Percentiles rank a stretch among this genome's conserved stretches.
Conservation (phyloP, 2,888 invertebrate species). For the Pristionchus japonicus region DNA sequence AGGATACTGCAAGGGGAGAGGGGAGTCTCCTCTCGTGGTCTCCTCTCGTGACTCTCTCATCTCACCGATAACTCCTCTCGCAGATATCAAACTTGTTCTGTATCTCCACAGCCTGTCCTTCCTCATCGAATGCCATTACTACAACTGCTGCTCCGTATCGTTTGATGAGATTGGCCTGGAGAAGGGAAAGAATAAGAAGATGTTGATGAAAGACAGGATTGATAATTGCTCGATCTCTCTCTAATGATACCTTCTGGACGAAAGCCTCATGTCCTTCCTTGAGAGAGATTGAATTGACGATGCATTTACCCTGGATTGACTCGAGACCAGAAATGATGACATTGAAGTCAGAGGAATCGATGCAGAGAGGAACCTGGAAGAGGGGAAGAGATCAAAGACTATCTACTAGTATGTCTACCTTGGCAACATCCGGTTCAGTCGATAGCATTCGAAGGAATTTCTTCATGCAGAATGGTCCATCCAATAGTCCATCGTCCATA, state of each 20-base stretch:
- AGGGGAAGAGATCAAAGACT: neutral
- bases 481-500: slow-evolving; percentile 80
- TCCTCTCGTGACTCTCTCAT: neutral
- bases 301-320: slow-evolving; percentile 79
- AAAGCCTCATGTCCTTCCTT: slow-evolving; percentile 81
- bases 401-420: slow-evolving; percentile 71
- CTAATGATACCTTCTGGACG: slow-evolving; percentile 69
- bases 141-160: slow-evolving; percentile 80
- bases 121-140: slow-evolving; percentile 81
- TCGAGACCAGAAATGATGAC: slow-evolving; percentile 80
- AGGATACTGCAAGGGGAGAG: slow-evolving; percentile 77
- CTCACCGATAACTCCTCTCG: slow-evolving; percentile 75
- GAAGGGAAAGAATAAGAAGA: slow-evolving; percentile 4
- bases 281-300: slow-evolving; percentile 80
- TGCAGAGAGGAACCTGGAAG: slow-evolving; percentile 79
- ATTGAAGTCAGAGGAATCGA: slow-evolving; percentile 80
- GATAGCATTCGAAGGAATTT: slow-evolving; percentile 79
- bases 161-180: slow-evolving; percentile 77
- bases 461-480: slow-evolving; percentile 79
- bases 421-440: slow-evolving; percentile 80
- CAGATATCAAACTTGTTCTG: slow-evolving; percentile 79
- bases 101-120: slow-evolving; percentile 79
- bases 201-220: no score
- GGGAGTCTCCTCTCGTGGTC: neutral
- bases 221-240: neutral